phyloP scores from a whole-genome alignment of 2,888 invertebrate species.

The Brenthis daphne region DNA sequence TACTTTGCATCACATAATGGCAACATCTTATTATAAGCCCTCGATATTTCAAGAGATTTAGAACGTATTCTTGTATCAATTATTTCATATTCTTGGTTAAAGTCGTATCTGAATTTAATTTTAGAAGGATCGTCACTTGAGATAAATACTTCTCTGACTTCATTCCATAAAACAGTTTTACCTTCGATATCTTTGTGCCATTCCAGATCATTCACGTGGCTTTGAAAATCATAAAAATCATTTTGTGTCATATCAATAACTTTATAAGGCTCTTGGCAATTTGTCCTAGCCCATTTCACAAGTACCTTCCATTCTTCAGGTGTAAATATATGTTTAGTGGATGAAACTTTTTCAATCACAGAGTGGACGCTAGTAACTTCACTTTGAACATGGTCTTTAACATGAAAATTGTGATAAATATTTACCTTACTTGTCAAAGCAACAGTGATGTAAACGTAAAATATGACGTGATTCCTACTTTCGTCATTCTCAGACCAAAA shows the following conservation, averaged over 20 bases:
- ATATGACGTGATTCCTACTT: slow-evolving; percentile 14
- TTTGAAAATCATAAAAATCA: slow-evolving; percentile 15
- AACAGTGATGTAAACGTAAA: slow-evolving; percentile 4
- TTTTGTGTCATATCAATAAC: slow-evolving; percentile 13
- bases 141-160: slow-evolving; percentile 16
- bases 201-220: not conserved
- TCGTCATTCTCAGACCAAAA: slow-evolving; percentile 19
- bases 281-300: slow-evolving; percentile 10
- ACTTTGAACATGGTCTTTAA: slow-evolving; percentile 12
- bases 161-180: slow-evolving; percentile 3
- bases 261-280: slow-evolving; percentile 8
- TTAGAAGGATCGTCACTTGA: slow-evolving; percentile 13
- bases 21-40: slow-evolving; percentile 3
- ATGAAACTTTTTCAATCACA: slow-evolving; percentile 18
- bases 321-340: slow-evolving; percentile 15
- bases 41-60: slow-evolving; percentile 2
- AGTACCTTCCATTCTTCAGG: slow-evolving; percentile 18
- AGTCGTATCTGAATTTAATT: slow-evolving; percentile 15
- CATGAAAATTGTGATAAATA: slow-evolving; percentile 17
- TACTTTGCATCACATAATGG: slow-evolving; percentile 9
- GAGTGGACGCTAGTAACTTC: slow-evolving; percentile 12
- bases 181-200: slow-evolving; percentile 11
- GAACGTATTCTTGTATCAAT: not conserved
- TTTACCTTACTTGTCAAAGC: slow-evolving; percentile 4
- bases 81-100: slow-evolving; percentile 4